These are phyloP conservation scores for Neuroterus valhalla DNA, from an alignment of 1,140 invertebrate genomes.

Conservation along the genomic window DNA sequence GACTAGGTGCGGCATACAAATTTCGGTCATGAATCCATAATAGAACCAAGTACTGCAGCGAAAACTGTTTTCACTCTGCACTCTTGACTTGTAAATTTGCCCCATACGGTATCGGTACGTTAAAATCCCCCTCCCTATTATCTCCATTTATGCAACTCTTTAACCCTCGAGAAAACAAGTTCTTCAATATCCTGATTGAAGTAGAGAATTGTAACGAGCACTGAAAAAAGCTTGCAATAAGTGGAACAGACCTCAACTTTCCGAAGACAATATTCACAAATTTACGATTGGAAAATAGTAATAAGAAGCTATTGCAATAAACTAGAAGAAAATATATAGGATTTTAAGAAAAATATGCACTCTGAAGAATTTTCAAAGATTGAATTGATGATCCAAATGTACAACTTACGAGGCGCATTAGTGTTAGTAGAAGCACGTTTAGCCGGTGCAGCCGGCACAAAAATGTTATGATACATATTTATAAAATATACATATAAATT, in stretches of 20 bases:
- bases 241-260: background rate
- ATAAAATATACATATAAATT: too few species aligned
- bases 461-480: too few species aligned
- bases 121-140: background rate
- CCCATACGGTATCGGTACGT: constrained; percentile 11
- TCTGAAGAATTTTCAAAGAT: too few species aligned
- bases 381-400: too few species aligned
- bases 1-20: constrained; percentile 21
- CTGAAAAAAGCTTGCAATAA: background rate
- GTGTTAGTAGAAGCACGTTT: too few species aligned
- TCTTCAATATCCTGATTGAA: background rate
- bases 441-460: too few species aligned
- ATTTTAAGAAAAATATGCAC: too few species aligned
- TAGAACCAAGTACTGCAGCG: constrained; percentile 2
- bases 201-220: background rate
- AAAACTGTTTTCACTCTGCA: constrained; percentile 11
- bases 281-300: background rate
- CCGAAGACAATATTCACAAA: background rate
- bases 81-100: constrained; percentile 24
- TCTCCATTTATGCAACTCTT: background rate
- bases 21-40: constrained; percentile 25
- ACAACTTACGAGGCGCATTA: too few species aligned
- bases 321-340: too few species aligned
- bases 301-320: too few species aligned
- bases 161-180: background rate